A percentile compares a stretch with the other conserved stretches of the same genome.
These are phyloP conservation scores for Epinephelus coioides DNA, from an alignment of 2,797 vertebrate genomes.

Conservation along the genomic window DNA sequence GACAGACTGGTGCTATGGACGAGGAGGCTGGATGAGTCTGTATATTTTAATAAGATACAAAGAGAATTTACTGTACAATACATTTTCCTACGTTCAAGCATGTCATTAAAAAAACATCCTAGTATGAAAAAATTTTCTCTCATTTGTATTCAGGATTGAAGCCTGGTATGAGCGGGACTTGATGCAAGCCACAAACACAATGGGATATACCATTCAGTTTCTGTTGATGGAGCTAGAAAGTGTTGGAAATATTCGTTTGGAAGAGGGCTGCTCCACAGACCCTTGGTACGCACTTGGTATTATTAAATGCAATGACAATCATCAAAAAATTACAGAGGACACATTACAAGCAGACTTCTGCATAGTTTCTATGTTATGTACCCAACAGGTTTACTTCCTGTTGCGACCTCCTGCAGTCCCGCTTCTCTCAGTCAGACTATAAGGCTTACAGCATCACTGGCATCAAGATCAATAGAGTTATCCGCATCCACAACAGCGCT, in stretches of 20 bases:
- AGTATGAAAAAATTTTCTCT: neutral
- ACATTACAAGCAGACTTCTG: neutral
- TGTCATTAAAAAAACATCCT: neutral
- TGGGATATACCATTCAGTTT: conserved; percentile 83
- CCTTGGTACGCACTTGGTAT: conserved; percentile 79
- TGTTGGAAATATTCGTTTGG: conserved; percentile 90
- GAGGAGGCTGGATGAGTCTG: conserved; percentile 84
- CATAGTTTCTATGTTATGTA: conserved; percentile 15
- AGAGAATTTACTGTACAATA: neutral
- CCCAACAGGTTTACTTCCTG: conserved; percentile 88
- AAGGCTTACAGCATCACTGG: conserved; percentile 78
- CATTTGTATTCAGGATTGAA: conserved; percentile 80
- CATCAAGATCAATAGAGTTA: conserved; percentile 86
- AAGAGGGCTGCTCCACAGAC: conserved; percentile 87
- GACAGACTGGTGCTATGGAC: conserved; percentile 84
- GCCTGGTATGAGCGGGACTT: conserved; percentile 76
- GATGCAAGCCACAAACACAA: conserved; percentile 78
- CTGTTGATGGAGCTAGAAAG: conserved; percentile 89
- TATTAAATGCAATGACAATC: neutral
- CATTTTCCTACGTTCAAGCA: neutral
- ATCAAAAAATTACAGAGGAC: neutral
- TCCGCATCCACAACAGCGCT: conserved; percentile 88
- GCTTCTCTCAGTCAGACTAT: conserved; percentile 88
- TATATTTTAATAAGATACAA: conserved; percentile 1
- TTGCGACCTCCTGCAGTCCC: conserved; percentile 87